Evolutionary conservation across 2,888 invertebrate genomes (phyloP).

Genomic region (Tridacna gigas): DNA sequence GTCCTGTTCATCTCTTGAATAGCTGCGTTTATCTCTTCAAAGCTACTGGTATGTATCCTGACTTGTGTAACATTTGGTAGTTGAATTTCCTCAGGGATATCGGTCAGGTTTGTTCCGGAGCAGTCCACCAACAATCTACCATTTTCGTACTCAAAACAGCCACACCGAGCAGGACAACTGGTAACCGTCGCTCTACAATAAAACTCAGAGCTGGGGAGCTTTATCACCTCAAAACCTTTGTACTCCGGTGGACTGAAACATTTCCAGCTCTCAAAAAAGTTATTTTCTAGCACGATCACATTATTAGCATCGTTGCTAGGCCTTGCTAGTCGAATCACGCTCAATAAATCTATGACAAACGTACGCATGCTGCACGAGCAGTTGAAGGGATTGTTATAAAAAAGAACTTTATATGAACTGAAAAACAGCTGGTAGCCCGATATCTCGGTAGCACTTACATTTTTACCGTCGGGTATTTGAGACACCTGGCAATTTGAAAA

Average conservation of each 20-base stretch:
- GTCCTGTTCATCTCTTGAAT: not conserved
- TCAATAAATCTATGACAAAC: slow-evolving; percentile 9
- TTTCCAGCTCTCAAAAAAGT: slow-evolving; percentile 8
- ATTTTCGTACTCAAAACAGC: slow-evolving; percentile 5
- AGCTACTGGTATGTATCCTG: not conserved
- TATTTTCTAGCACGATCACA: not conserved
- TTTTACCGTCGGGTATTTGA: not conserved
- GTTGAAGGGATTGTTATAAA: not conserved
- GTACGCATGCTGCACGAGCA: slow-evolving; percentile 11
- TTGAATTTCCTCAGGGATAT: not conserved
- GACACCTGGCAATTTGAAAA: slow-evolving; percentile 5
- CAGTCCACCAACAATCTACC: slow-evolving; percentile 8
- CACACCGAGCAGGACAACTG: not conserved
- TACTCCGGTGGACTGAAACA: slow-evolving; percentile 1
- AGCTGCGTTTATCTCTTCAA: not conserved
- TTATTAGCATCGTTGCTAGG: too few species aligned
- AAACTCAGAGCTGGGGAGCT: slow-evolving; percentile 1
- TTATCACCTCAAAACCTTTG: not conserved
- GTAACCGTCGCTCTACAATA: not conserved
- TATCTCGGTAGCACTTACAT: not conserved
- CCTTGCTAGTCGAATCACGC: not conserved
- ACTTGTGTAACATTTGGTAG: not conserved
- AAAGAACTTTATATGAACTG: slow-evolving; percentile 2
- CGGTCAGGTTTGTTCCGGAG: not conserved
- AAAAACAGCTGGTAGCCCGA: slow-evolving; percentile 6